Evolutionary conservation across 2,888 invertebrate species (phyloP).

Genomic region (Lepidochrysops patricia): DNA sequence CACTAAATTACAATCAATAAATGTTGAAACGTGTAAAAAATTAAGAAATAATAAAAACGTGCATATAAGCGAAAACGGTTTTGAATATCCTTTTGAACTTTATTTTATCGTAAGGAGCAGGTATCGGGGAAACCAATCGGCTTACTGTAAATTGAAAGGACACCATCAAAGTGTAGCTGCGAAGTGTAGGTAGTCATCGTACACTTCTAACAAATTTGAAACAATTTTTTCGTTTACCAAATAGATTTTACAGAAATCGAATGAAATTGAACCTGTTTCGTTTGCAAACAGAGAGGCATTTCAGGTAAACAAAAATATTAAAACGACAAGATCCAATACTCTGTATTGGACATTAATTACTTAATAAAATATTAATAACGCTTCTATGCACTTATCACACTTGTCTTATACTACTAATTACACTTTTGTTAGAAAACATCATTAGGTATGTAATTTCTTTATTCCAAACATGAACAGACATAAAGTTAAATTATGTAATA

Average conservation of each 20-base stretch:
- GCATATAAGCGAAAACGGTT: background rate
- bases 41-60: background rate
- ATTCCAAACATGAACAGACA: no score
- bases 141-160: constrained; percentile 14
- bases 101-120: constrained; percentile 11
- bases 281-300: background rate
- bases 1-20: background rate
- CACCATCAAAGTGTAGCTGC: no score
- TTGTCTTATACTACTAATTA: no score
- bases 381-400: no score
- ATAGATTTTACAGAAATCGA: background rate
- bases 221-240: background rate
- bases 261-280: background rate
- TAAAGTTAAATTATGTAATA: no score
- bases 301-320: background rate
- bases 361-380: no score
- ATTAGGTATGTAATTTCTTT: no score
- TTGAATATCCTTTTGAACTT: constrained; percentile 9
- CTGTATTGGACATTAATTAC: background rate
- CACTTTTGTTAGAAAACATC: no score
- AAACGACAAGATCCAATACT: no score
- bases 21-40: background rate
- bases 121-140: constrained; percentile 14
- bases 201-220: background rate
- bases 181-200: background rate